Conservation (phyloP, 2,113 vertebrate genomes). For the Mionectes macconnelli region DNA sequence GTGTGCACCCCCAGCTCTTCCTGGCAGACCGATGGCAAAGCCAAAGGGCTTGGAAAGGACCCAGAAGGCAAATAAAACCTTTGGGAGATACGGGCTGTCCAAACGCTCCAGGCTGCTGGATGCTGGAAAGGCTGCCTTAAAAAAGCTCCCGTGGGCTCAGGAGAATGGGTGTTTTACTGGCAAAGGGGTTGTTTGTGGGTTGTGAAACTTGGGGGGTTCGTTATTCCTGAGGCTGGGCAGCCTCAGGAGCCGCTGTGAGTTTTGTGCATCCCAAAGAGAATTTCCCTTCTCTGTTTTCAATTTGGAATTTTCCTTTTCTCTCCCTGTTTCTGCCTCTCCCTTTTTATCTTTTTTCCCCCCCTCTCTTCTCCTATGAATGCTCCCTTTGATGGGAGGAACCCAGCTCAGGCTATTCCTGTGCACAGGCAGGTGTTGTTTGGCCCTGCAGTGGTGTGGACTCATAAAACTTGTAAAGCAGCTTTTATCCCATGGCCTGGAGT, state of each 20-base stretch:
- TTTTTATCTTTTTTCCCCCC: fast-evolving
- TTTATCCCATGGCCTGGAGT: background rate
- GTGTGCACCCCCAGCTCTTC: background rate
- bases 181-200: background rate
- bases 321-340: background rate
- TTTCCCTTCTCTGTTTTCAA: background rate
- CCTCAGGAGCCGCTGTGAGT: background rate
- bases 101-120: fast-evolving
- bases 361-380: background rate
- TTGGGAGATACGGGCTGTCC: fast-evolving
- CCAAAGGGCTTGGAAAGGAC: background rate
- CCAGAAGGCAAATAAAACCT: background rate
- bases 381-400: background rate
- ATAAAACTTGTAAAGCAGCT: background rate
- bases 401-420: background rate
- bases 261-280: fast-evolving
- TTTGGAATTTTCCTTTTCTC: background rate
- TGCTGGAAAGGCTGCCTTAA: background rate
- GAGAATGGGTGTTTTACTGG: fast-evolving
- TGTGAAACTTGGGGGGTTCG: background rate
- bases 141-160: fast-evolving
- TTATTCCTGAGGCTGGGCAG: background rate
- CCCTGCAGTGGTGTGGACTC: background rate
- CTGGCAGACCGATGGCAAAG: fast-evolving
- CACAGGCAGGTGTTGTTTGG: background rate